Base-by-base conservation (phyloP, 2,113 vertebrate species). In the Pollachius pollachius region DNA sequence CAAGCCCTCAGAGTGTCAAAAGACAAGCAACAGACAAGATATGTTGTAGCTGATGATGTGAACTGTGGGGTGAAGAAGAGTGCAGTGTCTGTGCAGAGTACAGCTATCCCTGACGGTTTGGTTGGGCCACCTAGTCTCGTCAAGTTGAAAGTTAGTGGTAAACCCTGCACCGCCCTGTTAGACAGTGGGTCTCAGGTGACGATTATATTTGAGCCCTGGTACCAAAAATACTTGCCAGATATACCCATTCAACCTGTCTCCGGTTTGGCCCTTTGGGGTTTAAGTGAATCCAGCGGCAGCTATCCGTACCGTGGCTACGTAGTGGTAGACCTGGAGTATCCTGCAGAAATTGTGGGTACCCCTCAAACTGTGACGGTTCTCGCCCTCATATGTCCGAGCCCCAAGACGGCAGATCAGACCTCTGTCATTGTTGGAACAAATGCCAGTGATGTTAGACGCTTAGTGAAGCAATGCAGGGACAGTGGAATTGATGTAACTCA, bases 151-250 rank as follows among this genome's bases (percentile, higher is more conserved):
- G 63, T 64, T 5, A 19, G 15, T 18, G 30, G 63, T 4, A 0
- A 64, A 11, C 16, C 63, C 8, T 64, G 30, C 18, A 54, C 19
- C 27, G 65, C 68, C 15, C n/a, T 71, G 4, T 57, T 76, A 16
- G 64, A 76, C 34, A 71, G 69, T 67, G 64, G 68, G 57, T 75
- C 57, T 17, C 68, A 75, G 63, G 74, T 76, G 58, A 76, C 58
- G 0, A 76, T 71, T 27, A 76, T 76, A 16, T 67, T 76, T 71
- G 27, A 71, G 54, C 21, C 59, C 16, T 76, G 64, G 64, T 76
- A 71, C 68, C 25, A 15, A 48, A 57, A 71, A 58, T n/a, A 76
- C 18, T 62, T 76, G 52, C 17, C 64, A 57, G 68, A 67, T 67
- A 17, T 71, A 13, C 69, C 74, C 5, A 67, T 71, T 23, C 52